Evolutionary conservation across 2,113 vertebrate genomes (phyloP).

Genomic region (Seriola rivoliana): DNA sequence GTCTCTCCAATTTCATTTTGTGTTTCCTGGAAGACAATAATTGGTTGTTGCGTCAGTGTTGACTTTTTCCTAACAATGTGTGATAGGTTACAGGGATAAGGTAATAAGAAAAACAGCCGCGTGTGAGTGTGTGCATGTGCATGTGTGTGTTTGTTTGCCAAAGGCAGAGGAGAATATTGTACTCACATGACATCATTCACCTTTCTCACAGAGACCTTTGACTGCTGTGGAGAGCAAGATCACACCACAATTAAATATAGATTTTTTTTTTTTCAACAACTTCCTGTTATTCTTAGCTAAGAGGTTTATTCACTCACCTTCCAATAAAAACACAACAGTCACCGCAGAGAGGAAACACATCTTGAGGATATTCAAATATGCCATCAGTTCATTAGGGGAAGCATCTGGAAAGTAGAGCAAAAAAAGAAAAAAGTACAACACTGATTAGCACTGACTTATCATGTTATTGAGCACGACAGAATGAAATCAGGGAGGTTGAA

Average conservation of each 20-base stretch:
- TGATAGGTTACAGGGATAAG: conserved; percentile 61
- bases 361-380: conserved; percentile 61
- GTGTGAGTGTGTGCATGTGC: neutral
- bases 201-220: conserved; percentile 27
- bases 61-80: conserved; percentile 62
- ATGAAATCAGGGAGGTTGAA: conserved; percentile 54
- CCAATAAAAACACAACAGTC: conserved; percentile 50
- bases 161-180: conserved; percentile 43
- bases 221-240: conserved; percentile 45
- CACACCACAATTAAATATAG: conserved; percentile 11
- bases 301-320: conserved; percentile 49
- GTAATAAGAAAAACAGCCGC: conserved; percentile 38
- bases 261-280: conserved; percentile 6
- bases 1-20: conserved; percentile 52
- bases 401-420: conserved; percentile 46
- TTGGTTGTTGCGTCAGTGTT: conserved; percentile 72
- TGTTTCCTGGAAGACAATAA: conserved; percentile 72
- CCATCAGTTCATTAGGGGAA: conserved; percentile 44
- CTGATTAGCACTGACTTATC: conserved; percentile 56
- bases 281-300: conserved; percentile 24
- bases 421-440: neutral
- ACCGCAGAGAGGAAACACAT: conserved; percentile 50
- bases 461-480: conserved; percentile 52
- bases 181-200: conserved; percentile 51
- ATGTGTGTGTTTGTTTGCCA: conserved; percentile 46